phyloP scores from a whole-genome alignment of 2,888 invertebrate species.

The Tinea semifulvella region DNA sequence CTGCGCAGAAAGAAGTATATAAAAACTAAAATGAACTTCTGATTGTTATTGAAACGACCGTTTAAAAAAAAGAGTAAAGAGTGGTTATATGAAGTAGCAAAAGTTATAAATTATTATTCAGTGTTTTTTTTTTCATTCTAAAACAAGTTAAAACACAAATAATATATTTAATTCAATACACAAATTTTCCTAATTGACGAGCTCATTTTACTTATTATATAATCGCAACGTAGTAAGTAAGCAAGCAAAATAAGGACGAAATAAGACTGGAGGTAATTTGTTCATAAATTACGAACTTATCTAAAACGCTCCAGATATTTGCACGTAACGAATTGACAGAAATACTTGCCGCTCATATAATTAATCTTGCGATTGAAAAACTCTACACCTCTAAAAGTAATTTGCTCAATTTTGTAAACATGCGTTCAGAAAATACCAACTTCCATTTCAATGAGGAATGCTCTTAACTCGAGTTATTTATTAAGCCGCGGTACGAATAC shows the following conservation, averaged over 20 bases:
- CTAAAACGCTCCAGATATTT: constrained; percentile 3
- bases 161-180: no score
- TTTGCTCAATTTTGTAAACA: constrained; percentile 13
- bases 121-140: no score
- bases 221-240: no score
- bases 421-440: constrained; percentile 2
- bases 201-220: no score
- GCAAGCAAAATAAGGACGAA: constrained; percentile 4
- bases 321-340: constrained; percentile 8
- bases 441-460: constrained; percentile 28
- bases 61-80: no score
- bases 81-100: no score
- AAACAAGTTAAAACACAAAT: no score
- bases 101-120: no score
- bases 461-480: constrained; percentile 28
- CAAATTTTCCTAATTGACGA: no score
- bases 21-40: no score
- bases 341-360: constrained; percentile 6
- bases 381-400: constrained; percentile 11
- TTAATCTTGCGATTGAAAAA: constrained; percentile 14
- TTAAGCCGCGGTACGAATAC: constrained; percentile 9
- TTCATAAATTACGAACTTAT: background rate
- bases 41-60: no score
- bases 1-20: no score
- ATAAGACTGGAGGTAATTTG: background rate